Conservation (phyloP, 1,140 invertebrate genomes). For the Aphis gossypii region DNA sequence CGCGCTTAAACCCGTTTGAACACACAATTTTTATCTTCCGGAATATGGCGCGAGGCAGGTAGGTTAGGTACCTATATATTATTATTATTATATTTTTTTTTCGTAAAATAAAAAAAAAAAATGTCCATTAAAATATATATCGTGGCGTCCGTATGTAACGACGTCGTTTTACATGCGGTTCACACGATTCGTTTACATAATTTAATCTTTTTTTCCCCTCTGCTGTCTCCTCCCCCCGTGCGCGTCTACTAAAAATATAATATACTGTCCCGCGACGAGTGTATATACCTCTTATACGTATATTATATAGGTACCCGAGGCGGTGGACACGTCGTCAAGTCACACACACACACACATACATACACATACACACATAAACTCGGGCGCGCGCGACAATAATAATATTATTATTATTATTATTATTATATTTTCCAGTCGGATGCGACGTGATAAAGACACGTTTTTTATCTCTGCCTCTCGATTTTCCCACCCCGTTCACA, state of each 20-base stretch:
- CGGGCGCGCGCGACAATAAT: conserved; percentile 31
- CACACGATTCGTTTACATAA: conserved; percentile 53
- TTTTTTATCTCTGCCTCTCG: not conserved
- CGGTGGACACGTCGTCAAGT: conserved; percentile 1
- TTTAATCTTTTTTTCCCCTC: conserved; percentile 25
- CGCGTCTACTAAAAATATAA: conserved; percentile 13
- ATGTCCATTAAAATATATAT: conserved; percentile 24
- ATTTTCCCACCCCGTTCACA: conserved; percentile 12
- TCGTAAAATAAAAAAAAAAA: not conserved
- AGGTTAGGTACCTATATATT: not conserved
- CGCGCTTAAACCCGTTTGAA: conserved; percentile 35
- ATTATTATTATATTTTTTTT: conserved; percentile 7
- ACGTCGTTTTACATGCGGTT: conserved; percentile 46
- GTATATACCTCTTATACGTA: not conserved
- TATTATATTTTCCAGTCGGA: conserved; percentile 22
- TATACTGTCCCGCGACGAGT: not conserved
- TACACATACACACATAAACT: not conserved
- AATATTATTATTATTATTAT: conserved; percentile 33
- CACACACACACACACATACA: not conserved
- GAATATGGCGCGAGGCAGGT: not conserved
- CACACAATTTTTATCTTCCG: conserved; percentile 13
- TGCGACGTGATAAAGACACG: conserved; percentile 48
- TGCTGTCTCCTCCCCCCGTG: not conserved
- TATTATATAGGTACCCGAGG: not conserved
- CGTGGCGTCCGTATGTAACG: conserved; percentile 9